Percentiles rank a stretch among this genome's conserved stretches.
Evolutionary conservation across 2,113 vertebrate species (phyloP).

Genomic region (Poicephalus gulielmi): DNA sequence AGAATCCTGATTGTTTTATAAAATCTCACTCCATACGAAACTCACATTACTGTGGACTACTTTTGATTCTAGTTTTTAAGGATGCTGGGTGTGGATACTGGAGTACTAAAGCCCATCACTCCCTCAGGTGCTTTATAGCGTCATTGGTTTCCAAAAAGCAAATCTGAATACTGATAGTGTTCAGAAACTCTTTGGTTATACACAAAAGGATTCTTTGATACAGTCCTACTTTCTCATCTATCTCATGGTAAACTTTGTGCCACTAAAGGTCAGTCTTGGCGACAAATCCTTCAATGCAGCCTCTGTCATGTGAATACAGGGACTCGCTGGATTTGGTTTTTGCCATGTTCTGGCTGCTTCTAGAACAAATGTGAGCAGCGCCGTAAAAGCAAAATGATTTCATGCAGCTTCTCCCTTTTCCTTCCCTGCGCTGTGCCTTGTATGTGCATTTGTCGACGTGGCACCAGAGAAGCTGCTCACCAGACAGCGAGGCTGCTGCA

Average conservation of each 20-base stretch:
- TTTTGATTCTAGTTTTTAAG: neutral
- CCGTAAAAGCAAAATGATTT: slow-evolving; percentile 27
- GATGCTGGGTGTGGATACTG: neutral
- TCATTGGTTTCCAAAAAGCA: neutral
- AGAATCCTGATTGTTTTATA: neutral
- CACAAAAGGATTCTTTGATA: neutral
- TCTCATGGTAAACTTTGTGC: neutral
- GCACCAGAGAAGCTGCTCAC: neutral
- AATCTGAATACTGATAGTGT: neutral
- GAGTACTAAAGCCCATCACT: neutral
- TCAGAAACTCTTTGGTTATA: neutral
- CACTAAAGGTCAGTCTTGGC: neutral
- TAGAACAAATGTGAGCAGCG: slow-evolving; percentile 43
- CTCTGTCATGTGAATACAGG: fast-evolving
- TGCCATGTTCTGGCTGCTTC: slow-evolving; percentile 4
- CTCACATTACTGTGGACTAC: neutral
- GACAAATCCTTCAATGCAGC: neutral
- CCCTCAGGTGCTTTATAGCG: neutral
- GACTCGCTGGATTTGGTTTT: neutral
- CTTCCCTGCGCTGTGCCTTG: slow-evolving; percentile 29
- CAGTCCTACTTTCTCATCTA: neutral
- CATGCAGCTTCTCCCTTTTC: slow-evolving; percentile 9
- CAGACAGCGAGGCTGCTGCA: neutral
- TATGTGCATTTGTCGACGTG: slow-evolving; percentile 10
- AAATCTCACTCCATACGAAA: neutral